Percentiles rank a stretch among this genome's conserved stretches.
These are phyloP conservation scores for Poecilia picta DNA, from an alignment of 2,797 vertebrate species.

Conservation along the genomic window DNA sequence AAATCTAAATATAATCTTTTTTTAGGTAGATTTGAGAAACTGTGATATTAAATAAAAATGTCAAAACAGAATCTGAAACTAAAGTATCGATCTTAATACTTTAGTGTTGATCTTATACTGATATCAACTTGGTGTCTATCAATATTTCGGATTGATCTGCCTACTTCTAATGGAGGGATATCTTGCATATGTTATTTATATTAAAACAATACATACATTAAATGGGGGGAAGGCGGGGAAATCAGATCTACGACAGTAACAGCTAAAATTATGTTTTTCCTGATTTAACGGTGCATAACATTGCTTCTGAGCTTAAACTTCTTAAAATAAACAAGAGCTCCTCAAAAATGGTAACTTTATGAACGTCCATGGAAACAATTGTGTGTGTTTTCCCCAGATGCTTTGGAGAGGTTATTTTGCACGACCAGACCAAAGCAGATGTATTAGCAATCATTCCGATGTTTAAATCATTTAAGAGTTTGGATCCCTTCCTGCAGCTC, in stretches of 20 bases:
- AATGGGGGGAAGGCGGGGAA: neutral
- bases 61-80: too few relatives aligned
- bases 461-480: neutral
- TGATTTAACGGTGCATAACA: slow-evolving; percentile 12
- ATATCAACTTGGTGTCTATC: too few relatives aligned
- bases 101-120: too few relatives aligned
- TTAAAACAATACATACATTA: neutral
- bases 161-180: neutral
- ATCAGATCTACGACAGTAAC: neutral
- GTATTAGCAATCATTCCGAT: neutral
- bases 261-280: neutral
- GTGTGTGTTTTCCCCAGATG: neutral
- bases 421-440: neutral
- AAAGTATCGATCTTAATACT: too few relatives aligned
- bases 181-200: neutral
- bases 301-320: slow-evolving; percentile 32
- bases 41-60: too few relatives aligned
- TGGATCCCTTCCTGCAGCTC: neutral
- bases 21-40: too few relatives aligned
- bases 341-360: neutral
- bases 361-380: neutral
- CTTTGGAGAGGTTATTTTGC: neutral
- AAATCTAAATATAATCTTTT: too few relatives aligned
- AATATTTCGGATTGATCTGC: too few relatives aligned
- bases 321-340: slow-evolving; percentile 38